Evolutionary conservation across 2,113 vertebrate genomes (phyloP), one percentile per base, ranked within the genome.

Genomic region (Oncorhynchus clarkii): DNA sequence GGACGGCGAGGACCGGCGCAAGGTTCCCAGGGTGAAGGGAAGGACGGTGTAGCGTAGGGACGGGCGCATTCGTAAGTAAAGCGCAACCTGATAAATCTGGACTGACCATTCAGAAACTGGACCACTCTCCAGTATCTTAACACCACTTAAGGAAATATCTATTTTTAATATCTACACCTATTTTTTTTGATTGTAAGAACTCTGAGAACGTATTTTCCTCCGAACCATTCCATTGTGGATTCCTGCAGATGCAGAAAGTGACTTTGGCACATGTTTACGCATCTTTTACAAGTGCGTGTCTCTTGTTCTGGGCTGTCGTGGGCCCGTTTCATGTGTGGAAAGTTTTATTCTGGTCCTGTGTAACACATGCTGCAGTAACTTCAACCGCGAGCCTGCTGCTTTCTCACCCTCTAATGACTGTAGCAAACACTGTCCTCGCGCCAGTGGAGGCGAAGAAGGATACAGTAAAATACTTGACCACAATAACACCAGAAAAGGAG

Each of bases 281-380:
- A 54, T 54, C 3, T 54, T 54, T 54, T 18, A 54, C 87, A 75
- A 77, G 59, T 13, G 8, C 54, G 66, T 57, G 49, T 48, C 34
- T n/a, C 22, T 66, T 79, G 27, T 79, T 59, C 9, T 79, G 51
- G 24, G 8, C 71, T 64, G 29, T n/a, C 7, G 45, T 71, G 70
- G 39, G 13, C 66, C 73, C 18, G n/a, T 20, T 18, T 13, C 39
- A 51, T 39, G 62, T 74, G 62, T 74, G 78, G 79, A 85, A 88
- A 89, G 68, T 88, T 88, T 80, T 12, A 24, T n/a, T 5, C 70
- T 79, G 69, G 70, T 72, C 54, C 64, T 26, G 57, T 39, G 57
- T 31, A 65, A 75, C 13, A 76, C 7, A n/a, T 71, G 79, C 72
- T 78, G 89, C 84, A 75, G 84, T 79, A 89, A 84, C 77, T 77